Evolutionary conservation across 2,113 vertebrate species (phyloP), one percentile per base, ranked within the genome.

Genomic region (Phoenicopterus ruber): DNA sequence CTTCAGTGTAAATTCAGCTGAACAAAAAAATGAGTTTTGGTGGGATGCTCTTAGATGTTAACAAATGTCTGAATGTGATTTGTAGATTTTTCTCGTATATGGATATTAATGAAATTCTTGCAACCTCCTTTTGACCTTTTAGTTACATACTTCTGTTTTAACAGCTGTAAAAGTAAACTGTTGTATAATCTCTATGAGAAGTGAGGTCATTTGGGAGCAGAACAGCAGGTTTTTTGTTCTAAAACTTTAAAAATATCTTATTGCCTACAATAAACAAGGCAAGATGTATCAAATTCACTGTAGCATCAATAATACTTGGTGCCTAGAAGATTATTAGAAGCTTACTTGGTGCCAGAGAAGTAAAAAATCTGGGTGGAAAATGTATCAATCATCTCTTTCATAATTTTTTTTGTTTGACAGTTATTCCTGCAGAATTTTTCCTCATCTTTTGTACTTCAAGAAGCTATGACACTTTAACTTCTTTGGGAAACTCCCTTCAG

Each of bases 371-470:
- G n/a, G 6, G 31, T 72, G 44, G 77, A 79, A 95, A 72, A 57
- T 61, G 15, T 79, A 63, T 95, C 81, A 89, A 6, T 92, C 55
- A 58, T 81, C 12, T 87, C 50, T 87, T 52, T 54, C 10, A 14
- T 46, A 3, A 3, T 65, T 86, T 57, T 78, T 59, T 32, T 50
- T 50, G 18, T 82, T 94, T 88, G 82, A 80, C 82, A 82, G 20
- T 61, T 84, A 42, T 81, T 94, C 66, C 92, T 96, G 63, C 50
- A 83, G 93, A 83, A 34, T 88, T 93, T 84, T 76, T 92, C 10
- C 52, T 82, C 13, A 16, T 80, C 59, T 96, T 57, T 90, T 86
- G 22, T 82, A 38, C 67, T 96, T 90, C 25, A 83, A 14, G 74
- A 46, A 2, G 7, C 54, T 93, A 1, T 77, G 50, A 73, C 31